Percentiles rank a stretch among this genome's conserved stretches.
phyloP scores from a whole-genome alignment of 2,888 invertebrate genomes.

The Tetragonula carbonaria region DNA sequence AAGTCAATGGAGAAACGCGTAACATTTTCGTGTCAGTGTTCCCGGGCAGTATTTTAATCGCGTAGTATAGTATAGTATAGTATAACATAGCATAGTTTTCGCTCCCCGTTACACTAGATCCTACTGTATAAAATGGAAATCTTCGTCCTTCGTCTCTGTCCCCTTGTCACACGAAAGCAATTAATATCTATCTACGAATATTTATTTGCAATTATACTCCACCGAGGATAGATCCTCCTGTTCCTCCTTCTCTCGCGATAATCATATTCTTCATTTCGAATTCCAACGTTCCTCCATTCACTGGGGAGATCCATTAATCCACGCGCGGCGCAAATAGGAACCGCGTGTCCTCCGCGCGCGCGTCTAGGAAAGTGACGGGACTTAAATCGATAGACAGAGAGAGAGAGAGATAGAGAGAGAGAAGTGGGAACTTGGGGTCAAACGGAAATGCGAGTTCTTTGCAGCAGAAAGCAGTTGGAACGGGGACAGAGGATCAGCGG shows the following conservation, averaged over 20 bases:
- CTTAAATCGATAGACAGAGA: constrained; percentile 17
- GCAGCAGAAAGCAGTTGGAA: constrained; percentile 23
- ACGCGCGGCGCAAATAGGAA: background rate
- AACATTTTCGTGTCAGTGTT: no score
- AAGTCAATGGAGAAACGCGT: no score
- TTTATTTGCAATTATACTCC: background rate
- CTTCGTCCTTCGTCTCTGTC: no score
- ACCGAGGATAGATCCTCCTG: background rate
- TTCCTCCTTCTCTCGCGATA: background rate
- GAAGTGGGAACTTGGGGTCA: background rate
- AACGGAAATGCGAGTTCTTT: constrained; percentile 14
- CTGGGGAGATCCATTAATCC: background rate
- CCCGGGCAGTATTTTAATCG: no score
- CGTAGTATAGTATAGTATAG: no score
- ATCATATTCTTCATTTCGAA: background rate
- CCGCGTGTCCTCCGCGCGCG: background rate
- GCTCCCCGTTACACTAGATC: no score
- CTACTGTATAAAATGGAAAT: no score
- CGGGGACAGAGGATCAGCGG: constrained; percentile 16
- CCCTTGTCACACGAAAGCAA: no score
- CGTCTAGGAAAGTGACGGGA: background rate
- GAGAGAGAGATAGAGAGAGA: background rate
- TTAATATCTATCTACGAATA: background rate
- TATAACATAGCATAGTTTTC: no score
- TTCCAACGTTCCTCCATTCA: background rate